Conservation (phyloP, 53 echinoderm and acorn worm species). For the Astropecten irregularis region DNA sequence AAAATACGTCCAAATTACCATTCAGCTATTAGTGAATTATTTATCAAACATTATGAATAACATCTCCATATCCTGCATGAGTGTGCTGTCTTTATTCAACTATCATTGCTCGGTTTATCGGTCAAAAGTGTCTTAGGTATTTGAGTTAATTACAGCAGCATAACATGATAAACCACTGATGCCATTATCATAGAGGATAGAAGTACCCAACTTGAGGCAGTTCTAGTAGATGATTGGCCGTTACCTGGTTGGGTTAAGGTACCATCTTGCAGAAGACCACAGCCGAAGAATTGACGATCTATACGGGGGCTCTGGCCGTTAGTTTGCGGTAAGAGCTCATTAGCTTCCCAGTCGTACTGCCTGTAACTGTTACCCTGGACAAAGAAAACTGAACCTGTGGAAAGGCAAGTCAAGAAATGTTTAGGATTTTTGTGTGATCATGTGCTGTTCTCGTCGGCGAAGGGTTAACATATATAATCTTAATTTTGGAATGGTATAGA, state of each 20-base stretch:
- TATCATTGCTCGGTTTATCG: no score
- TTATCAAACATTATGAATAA: no score
- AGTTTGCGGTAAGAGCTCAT: not conserved
- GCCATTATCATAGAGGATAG: conserved; percentile 4
- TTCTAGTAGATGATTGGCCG: not conserved
- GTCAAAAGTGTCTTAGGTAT: no score
- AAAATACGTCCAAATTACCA: no score
- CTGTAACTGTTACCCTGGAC: conserved; percentile 20
- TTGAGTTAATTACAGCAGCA: no score
- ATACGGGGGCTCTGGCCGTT: conserved; percentile 1
- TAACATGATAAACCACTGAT: not conserved
- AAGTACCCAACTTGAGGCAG: conserved; percentile 5
- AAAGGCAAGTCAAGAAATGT: not conserved
- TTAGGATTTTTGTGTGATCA: no score
- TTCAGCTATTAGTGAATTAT: no score
- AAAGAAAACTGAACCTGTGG: conserved; percentile 28
- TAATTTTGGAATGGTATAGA: no score
- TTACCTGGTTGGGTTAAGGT: not conserved
- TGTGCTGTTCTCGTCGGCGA: no score
- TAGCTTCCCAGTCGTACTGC: conserved; percentile 1
- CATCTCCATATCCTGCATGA: no score
- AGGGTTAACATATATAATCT: no score
- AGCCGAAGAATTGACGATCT: conserved; percentile 42
- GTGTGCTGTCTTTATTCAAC: no score
- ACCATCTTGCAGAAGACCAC: not conserved